These are phyloP conservation scores for Nothobranchius kuhntae DNA, from an alignment of 2,113 vertebrate species.

Conservation along the genomic window DNA sequence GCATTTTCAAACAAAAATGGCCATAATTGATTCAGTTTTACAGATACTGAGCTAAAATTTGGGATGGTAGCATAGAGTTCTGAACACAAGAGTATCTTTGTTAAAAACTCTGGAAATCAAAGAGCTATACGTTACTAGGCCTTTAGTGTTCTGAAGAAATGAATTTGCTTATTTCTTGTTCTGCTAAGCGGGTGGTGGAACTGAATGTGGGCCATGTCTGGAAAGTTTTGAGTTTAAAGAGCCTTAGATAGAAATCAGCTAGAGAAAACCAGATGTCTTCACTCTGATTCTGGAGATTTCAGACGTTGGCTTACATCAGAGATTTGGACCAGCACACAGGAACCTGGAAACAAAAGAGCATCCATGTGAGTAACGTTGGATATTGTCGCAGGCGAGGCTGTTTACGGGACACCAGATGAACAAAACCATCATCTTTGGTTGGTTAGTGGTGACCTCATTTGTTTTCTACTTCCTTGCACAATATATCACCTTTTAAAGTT, in stretches of 20 bases:
- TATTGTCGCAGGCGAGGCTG: conserved; percentile 35
- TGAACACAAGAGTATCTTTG: too few relatives aligned
- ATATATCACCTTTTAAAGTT: background rate
- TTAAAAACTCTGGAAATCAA: too few relatives aligned
- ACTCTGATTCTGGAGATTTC: conserved; percentile 46
- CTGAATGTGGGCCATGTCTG: background rate
- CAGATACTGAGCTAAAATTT: too few relatives aligned
- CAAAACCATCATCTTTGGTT: conserved; percentile 10
- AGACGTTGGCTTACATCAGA: conserved; percentile 53
- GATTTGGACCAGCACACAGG: conserved; percentile 20
- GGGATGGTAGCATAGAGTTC: too few relatives aligned
- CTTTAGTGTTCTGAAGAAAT: too few relatives aligned
- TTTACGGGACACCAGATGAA: conserved; percentile 14
- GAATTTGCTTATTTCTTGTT: too few relatives aligned
- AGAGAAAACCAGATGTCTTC: conserved; percentile 49
- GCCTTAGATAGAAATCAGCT: conserved; percentile 20
- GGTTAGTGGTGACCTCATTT: conserved; percentile 33
- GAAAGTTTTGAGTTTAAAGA: conserved; percentile 10
- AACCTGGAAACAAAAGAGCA: conserved; percentile 6
- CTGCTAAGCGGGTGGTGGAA: too few relatives aligned
- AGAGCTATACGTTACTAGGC: too few relatives aligned
- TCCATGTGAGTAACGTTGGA: conserved; percentile 14
- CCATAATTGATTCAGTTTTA: too few relatives aligned
- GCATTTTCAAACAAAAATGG: too few relatives aligned
- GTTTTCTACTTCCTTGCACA: conserved; percentile 18